Evolutionary conservation across 2,113 vertebrate species (phyloP).

Genomic region (Salvelinus alpinus): DNA sequence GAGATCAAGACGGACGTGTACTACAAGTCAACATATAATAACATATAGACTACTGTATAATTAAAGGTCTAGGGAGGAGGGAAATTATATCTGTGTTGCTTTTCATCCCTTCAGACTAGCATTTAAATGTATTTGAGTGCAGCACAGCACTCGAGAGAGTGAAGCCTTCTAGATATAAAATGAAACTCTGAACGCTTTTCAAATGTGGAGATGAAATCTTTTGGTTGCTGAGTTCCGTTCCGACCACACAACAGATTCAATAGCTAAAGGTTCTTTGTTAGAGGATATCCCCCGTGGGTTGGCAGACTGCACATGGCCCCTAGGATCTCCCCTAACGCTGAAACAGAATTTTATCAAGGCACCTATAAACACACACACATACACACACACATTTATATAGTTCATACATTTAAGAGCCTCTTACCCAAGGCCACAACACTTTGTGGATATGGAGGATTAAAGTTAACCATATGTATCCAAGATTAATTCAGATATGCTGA

Average conservation of each 20-base stretch:
- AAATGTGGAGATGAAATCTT: constrained; percentile 18
- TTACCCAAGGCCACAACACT: constrained; percentile 16
- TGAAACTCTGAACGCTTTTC: no score
- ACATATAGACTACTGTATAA: not conserved
- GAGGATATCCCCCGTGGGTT: constrained; percentile 46
- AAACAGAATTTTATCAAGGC: no score
- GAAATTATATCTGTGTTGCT: no score
- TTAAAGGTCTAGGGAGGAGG: not conserved
- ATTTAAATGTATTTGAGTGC: constrained; percentile 11
- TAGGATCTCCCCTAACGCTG: no score
- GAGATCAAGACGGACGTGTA: not conserved
- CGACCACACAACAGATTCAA: constrained; percentile 37
- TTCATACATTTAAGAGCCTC: constrained; percentile 41
- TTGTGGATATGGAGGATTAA: not conserved
- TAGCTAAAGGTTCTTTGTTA: constrained; percentile 45
- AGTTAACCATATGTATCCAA: not conserved
- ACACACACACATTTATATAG: constrained; percentile 1
- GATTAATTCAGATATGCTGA: not conserved
- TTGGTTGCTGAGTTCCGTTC: constrained; percentile 42
- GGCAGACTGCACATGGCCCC: constrained; percentile 26
- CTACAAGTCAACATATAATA: not conserved
- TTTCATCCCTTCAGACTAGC: no score
- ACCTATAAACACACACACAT: no score
- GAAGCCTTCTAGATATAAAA: constrained; percentile 40
- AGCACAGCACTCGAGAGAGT: constrained; percentile 1